Evolutionary conservation across 1,140 invertebrate species (phyloP).

Genomic region (Penaeus indicus): DNA sequence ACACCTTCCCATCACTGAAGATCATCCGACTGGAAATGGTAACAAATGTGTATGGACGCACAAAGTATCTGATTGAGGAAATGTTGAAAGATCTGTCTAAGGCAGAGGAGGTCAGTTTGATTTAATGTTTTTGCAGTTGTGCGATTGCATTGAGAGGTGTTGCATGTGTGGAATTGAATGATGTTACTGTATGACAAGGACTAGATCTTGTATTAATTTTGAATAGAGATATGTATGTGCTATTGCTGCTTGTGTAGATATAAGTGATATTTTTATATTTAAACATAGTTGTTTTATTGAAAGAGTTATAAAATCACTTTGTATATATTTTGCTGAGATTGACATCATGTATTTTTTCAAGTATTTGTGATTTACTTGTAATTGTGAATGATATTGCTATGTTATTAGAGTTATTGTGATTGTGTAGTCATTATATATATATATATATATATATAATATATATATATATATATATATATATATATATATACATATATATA

Average conservation of each 20-base stretch:
- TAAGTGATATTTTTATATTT: not conserved
- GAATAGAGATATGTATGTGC: no score
- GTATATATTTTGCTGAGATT: no score
- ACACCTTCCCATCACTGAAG: constrained; percentile 88
- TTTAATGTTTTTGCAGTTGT: not conserved
- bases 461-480: constrained; percentile 35
- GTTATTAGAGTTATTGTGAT: not conserved
- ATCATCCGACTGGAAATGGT: constrained; percentile 84
- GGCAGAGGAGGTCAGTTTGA: constrained; percentile 80
- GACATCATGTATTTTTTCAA: no score
- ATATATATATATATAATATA: not conserved
- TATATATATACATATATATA: constrained; percentile 42
- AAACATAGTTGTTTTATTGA: no score
- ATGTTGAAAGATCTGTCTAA: constrained; percentile 91
- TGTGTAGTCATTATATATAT: no score
- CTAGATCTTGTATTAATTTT: not conserved
- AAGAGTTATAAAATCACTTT: no score
- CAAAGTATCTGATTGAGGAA: constrained; percentile 98
- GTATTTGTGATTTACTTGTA: no score
- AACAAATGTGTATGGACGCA: constrained; percentile 97
- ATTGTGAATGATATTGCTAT: not conserved
- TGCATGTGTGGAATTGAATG: no score
- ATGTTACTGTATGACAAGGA: not conserved
- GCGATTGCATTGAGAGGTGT: no score
- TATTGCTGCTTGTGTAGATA: not conserved